Base-by-base conservation (phyloP, 1,140 invertebrate species). In the Diplogasteroides magnus region DNA sequence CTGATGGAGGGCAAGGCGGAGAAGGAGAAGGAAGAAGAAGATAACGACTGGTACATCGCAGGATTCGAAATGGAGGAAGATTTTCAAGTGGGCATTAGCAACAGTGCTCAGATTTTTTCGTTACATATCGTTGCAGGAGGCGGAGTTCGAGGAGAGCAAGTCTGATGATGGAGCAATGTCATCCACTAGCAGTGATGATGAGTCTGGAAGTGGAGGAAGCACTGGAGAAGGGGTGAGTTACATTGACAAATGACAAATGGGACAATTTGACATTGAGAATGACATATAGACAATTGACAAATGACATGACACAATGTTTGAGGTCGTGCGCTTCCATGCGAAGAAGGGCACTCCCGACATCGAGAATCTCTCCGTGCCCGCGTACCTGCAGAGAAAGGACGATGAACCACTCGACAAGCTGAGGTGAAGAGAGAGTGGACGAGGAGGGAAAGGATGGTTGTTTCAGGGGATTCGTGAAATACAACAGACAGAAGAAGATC, bases 391-490 rank as follows among this genome's bases (percentile, higher is more conserved):
- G 73, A n/a, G n/a, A n/a, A 91, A 90, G 78, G 89, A 90, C 31
- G 90, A 92, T 81, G 89, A 90, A 82, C 85, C 90, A 69, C 85
- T 96, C 27, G 93, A 97, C 85, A 97, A 97, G 85, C 90, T 90
- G 31, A 88, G n/a, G n/a, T n/a, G n/a, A n/a, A n/a, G n/a, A n/a
- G n/a, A n/a, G n/a, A n/a, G n/a, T n/a, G n/a, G n/a, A n/a, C n/a
- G n/a, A n/a, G n/a, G n/a, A n/a, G n/a, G n/a, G n/a, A n/a, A n/a
- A n/a, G n/a, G n/a, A n/a, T n/a, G n/a, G n/a, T n/a, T n/a, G n/a
- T n/a, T n/a, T n/a, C n/a, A n/a, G 90, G 74, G 95, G 95, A 59
- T 98, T 98, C 84, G 90, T 97, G 77, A 98, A 97, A 81, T 98
- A 98, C 85, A 89, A 89, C 66, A 87, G 96, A 62, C 91, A 97